Percentiles rank a stretch among this genome's conserved stretches.
Conservation (phyloP, 2,113 vertebrate species). For the Odocoileus hemionus region DNA sequence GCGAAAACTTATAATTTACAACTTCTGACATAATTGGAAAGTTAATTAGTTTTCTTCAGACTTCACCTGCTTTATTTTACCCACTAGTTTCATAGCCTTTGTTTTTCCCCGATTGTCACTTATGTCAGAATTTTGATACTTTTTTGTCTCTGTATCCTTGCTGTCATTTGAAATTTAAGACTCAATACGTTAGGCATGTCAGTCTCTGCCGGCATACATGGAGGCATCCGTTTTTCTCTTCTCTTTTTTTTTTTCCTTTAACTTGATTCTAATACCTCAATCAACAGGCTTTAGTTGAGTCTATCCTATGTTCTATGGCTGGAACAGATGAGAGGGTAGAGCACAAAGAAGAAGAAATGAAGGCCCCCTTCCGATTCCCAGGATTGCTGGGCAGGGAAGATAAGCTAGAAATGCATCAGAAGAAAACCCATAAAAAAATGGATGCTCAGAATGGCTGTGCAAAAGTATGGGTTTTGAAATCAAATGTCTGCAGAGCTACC, state of each 20-base stretch:
- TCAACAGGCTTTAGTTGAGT: constrained; percentile 8
- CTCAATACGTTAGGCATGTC: constrained; percentile 8
- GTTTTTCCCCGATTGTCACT: constrained; percentile 56
- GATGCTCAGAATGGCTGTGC: neutral
- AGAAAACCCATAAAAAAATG: neutral
- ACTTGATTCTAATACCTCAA: neutral
- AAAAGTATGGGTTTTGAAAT: neutral
- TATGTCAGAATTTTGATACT: neutral
- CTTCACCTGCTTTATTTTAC: constrained; percentile 76
- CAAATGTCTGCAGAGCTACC: neutral
- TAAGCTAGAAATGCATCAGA: neutral
- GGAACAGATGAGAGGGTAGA: neutral
- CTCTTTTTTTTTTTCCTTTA: neutral
- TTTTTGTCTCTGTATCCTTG: constrained; percentile 36
- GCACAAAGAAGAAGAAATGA: neutral
- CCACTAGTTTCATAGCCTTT: constrained; percentile 55
- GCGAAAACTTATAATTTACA: constrained; percentile 74
- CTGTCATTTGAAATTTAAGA: constrained; percentile 49
- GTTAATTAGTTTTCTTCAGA: constrained; percentile 78
- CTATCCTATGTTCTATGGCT: neutral
- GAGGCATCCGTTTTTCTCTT: neutral
- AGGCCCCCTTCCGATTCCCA: neutral
- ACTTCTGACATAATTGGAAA: constrained; percentile 70
- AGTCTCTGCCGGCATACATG: neutral
- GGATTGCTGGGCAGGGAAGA: neutral